These are phyloP conservation scores for Pogonognathellus flavescens DNA, from an alignment of 1,140 invertebrate species.

Conservation along the genomic window DNA sequence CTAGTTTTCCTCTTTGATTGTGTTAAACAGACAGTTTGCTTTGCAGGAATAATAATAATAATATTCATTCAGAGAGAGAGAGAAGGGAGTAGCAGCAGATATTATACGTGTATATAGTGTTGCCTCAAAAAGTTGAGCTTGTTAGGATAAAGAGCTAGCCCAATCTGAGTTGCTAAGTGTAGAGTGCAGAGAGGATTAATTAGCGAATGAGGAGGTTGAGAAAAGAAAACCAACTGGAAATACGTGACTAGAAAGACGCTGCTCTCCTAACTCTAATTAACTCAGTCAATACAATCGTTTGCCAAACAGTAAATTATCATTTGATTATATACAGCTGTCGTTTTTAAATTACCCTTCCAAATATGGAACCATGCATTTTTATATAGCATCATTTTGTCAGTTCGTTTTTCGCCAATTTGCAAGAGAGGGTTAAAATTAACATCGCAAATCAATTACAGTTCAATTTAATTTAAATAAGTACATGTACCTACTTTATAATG, in stretches of 20 bases:
- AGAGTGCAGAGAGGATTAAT: constrained; percentile 36
- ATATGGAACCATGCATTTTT: not conserved
- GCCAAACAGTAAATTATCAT: constrained; percentile 37
- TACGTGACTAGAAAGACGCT: not conserved
- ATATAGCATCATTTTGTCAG: no score
- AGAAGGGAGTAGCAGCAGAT: not conserved
- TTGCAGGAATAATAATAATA: not conserved
- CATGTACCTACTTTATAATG: no score
- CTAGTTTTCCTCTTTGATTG: no score
- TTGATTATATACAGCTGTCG: constrained; percentile 44
- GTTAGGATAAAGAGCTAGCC: constrained; percentile 9
- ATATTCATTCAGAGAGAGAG: not conserved
- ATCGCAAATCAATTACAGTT: no score
- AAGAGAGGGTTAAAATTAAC: no score
- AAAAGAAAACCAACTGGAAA: constrained; percentile 48
- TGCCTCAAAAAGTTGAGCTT: not conserved
- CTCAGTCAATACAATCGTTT: constrained; percentile 48
- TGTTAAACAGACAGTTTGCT: no score
- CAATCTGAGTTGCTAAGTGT: constrained; percentile 35
- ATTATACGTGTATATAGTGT: not conserved
- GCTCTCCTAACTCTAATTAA: constrained; percentile 17
- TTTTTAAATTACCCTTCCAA: constrained; percentile 9
- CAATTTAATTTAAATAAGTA: no score
- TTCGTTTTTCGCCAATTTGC: no score
- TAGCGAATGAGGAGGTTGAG: constrained; percentile 27